Evolutionary conservation across 2,113 vertebrate genomes (phyloP), one percentile per base, ranked within the genome.

Genomic region (Falcunculus frontatus): DNA sequence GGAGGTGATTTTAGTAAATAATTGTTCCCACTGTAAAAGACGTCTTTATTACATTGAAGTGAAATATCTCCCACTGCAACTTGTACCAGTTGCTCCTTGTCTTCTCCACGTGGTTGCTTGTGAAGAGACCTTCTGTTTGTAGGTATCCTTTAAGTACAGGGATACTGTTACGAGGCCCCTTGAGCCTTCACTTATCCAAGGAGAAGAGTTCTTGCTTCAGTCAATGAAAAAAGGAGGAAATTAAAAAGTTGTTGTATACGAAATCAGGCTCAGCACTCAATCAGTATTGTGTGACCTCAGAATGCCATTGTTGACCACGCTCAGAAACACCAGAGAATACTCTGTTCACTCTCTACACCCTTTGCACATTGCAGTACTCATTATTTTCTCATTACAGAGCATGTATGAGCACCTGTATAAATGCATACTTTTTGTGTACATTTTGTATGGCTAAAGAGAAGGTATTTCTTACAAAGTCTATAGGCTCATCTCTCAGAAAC

Each of bases 51-150:
- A 47, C 39, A 33, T 22, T 7, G 19, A 21, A 15, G 16, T 69
- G 30, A 81, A 90, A 62, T 16, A 1, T 77, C 46, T 81, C 8
- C 37, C 9, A 1, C 2, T 81, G n/a, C 19, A 52, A 25, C 12
- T 60, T 46, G 16, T 8, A 14, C 18, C 26, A 0, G 0, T 33
- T 65, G 17, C 16, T 41, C 6, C n/a, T 84, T 84, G 37, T 50
- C 63, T 77, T 64, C 21, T 50, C 13, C 20, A 2, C 16, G 35
- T 55, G 41, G 7, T 41, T 69, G 41, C 23, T 81, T 60, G 6
- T 33, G 69, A 64, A 47, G 53, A 53, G 7, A 55, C 1, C 0
- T 1, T 56, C 11, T 18, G 11, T 42, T 60, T 73, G 26, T 32
- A 84, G 26, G 10, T 57, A 11, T 8, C 5, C 26, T 89, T 21